Evolutionary conservation across 2,888 invertebrate genomes (phyloP).

Genomic region (Amphipoea oculea): DNA sequence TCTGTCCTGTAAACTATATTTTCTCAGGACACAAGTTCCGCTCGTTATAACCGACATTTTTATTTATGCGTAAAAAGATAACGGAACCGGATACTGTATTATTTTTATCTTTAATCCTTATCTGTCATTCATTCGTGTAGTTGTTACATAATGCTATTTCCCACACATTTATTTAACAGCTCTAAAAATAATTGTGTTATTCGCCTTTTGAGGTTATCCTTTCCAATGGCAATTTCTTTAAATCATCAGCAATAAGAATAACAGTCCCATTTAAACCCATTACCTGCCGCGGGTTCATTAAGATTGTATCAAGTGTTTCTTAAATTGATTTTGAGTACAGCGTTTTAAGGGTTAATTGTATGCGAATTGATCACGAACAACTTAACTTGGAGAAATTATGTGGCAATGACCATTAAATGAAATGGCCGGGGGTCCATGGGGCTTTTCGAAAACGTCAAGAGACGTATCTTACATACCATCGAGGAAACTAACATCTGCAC

Average conservation of each 20-base stretch:
- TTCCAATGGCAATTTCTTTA: constrained; percentile 31
- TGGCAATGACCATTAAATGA: constrained; percentile 16
- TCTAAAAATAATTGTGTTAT: neutral
- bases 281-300: constrained; percentile 50
- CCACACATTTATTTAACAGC: constrained; percentile 25
- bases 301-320: constrained; percentile 58
- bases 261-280: constrained; percentile 37
- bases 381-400: constrained; percentile 39
- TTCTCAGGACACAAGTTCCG: constrained; percentile 30
- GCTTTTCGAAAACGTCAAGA: neutral
- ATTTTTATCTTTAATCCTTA: constrained; percentile 26
- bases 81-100: constrained; percentile 46
- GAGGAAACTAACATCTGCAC: too few relatives aligned
- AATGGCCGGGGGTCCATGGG: constrained; percentile 16
- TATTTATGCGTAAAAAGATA: constrained; percentile 13
- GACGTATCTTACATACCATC: neutral
- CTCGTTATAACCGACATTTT: constrained; percentile 16
- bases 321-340: constrained; percentile 52
- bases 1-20: neutral
- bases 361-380: constrained; percentile 53
- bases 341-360: constrained; percentile 44
- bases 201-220: constrained; percentile 9
- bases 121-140: constrained; percentile 1
- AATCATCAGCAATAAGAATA: constrained; percentile 25
- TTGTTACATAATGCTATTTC: constrained; percentile 21